Evolutionary conservation across 2,797 vertebrate species (phyloP).

Genomic region (Dryobates pubescens): DNA sequence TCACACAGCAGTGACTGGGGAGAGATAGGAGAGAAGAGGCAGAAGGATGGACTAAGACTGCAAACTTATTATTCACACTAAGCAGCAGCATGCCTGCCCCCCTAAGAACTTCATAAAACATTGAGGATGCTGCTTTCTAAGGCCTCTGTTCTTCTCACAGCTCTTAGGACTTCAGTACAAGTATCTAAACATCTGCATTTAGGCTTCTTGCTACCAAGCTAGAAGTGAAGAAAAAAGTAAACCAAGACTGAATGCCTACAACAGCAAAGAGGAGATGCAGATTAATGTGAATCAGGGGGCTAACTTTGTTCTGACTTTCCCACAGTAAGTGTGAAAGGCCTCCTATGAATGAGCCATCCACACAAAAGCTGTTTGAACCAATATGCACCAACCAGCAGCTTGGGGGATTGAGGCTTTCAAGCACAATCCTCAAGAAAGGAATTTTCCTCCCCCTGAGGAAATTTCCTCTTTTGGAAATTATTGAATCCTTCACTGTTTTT

Average conservation of each 20-base stretch:
- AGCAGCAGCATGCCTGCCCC: background rate
- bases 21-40: background rate
- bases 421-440: background rate
- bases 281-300: background rate
- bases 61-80: background rate
- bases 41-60: background rate
- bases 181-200: background rate
- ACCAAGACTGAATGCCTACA: background rate
- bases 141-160: background rate
- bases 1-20: background rate
- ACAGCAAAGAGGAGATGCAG: background rate
- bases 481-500: background rate
- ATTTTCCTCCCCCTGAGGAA: background rate
- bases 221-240: background rate
- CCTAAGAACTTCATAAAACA: background rate
- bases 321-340: background rate
- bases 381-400: background rate
- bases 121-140: background rate
- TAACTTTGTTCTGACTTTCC: background rate
- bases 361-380: background rate
- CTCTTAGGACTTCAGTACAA: background rate
- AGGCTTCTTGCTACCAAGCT: background rate
- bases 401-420: background rate
- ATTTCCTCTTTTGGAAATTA: background rate
- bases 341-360: background rate